Evolutionary conservation across 2,888 invertebrate species (phyloP), one percentile per base, ranked within the genome.

Genomic region (Oscheius onirici): DNA sequence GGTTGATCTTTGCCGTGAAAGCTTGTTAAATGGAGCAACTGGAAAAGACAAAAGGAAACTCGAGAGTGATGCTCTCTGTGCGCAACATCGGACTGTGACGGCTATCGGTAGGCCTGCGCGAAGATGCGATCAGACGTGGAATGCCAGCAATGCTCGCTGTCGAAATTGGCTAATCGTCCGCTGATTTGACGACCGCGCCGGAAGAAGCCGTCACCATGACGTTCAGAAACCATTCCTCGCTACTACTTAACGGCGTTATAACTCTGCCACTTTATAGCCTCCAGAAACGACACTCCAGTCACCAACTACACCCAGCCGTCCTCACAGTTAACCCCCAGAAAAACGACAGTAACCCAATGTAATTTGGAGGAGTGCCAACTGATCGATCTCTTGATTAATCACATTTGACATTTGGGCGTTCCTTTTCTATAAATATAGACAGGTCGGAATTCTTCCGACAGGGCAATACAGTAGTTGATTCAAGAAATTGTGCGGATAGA

Each of bases 141-240:
- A 63, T 63, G 63, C 63, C 46, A 63, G 63, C 63, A 63, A 63
- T 63, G 63, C 63, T 63, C 63, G 46, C 28, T 63, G 63, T 49
- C 49, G 63, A 63, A 60, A 63, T 63, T 63, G 63, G 63, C 49
- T 63, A 63, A 63, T 63, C 63, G 63, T 58, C 49, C 63, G 28
- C 28, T 63, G 63, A 63, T 63, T 46, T 63, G 63, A 63, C 49
- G 63, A 49, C 49, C 17, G 49, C 63, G 49, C 63, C 63, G 63
- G 63, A 63, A 63, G 63, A 63, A 49, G 58, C 43, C 40, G 58
- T 58, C 58, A 58, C 58, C 40, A n/a, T 41, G 20, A 40, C 41
- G 58, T 40, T 58, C 41, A 58, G 58, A 58, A 58, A 58, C 43
- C 43, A 58, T 58, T 41, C 41, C 22, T 58, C 41, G 40, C n/a